Percentiles rank a stretch among this genome's conserved stretches.
Evolutionary conservation across 30 jellyfish, hydroid and myxozoan species (phyloP).

Genomic region (Hydractinia symbiolongicarpus): DNA sequence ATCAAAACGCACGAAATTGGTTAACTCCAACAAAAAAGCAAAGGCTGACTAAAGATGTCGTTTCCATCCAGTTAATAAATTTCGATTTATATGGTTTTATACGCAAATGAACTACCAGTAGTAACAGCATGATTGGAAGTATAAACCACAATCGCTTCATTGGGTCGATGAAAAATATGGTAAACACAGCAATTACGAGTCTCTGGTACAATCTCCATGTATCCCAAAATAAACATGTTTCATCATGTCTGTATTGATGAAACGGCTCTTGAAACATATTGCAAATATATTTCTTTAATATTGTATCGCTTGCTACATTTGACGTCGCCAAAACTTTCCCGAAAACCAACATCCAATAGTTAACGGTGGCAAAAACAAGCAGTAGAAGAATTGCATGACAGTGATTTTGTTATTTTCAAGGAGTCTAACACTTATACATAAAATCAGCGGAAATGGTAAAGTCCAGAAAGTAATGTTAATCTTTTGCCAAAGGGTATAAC

Average conservation of each 20-base stretch:
- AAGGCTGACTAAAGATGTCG: background rate
- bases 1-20: background rate
- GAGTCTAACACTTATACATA: background rate
- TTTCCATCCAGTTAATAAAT: background rate
- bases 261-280: too few species aligned
- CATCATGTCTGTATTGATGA: too few species aligned
- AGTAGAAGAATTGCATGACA: background rate
- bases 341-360: background rate
- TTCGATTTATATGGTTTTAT: background rate
- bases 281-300: too few species aligned
- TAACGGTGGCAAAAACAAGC: background rate
- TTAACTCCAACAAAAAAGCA: constrained; percentile 2
- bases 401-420: background rate
- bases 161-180: background rate
- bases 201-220: too few species aligned
- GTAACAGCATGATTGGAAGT: background rate
- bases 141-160: background rate
- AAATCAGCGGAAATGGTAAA: background rate
- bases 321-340: background rate
- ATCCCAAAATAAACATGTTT: too few species aligned
- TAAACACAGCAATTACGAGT: background rate
- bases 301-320: background rate
- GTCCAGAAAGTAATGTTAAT: background rate
- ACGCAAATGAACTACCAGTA: background rate
- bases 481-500: constrained; percentile 1